Evolutionary conservation across 2,113 vertebrate genomes (phyloP), one percentile per base, ranked within the genome.

Genomic region (Tetrax tetrax): DNA sequence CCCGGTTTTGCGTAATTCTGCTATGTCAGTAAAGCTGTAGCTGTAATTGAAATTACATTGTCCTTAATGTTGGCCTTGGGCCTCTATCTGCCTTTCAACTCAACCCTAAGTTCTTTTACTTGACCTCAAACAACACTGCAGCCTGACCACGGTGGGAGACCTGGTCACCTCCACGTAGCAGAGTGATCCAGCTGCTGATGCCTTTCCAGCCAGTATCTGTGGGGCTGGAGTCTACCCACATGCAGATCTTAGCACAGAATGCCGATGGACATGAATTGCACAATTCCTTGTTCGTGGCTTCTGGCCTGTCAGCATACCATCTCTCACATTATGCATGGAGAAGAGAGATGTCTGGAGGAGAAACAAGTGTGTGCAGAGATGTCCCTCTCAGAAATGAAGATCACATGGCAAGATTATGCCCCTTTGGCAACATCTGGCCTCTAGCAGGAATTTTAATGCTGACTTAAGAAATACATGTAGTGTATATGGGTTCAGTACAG

Each of bases 21-120:
- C 51, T 86, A 17, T 59, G 75, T 14, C 43, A 41, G 47, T 75
- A 82, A 69, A 92, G 41, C 45, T 45, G 63, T 56, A 79, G 29
- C n/a, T 84, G 43, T 15, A 35, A 75, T 13, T 0, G 0, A 51
- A 71, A 56, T 91, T 56, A 59, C 48, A 5, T 20, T 60, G 87
- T 29, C 77, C 74, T 78, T 76, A 60, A 64, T 56, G 77, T 31
- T 75, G 38, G 38, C 60, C 65, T 87, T 82, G 77, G 69, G 51
- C 48, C 57, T 12, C 35, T 95, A 60, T 95, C 93, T 91, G 43
- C 38, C 38, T 78, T 83, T 70, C 56, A 91, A 87, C 89, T 92
- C 47, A 68, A 25, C 33, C 33, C 22, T 38, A 35, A 22, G 19
- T 4, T 81, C 71, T 93, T 92, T 90, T 0, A 24, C 43, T 75